These are phyloP conservation scores for Protomyctophum bolini DNA, from an alignment of 2,113 vertebrate genomes.

Conservation along the genomic window DNA sequence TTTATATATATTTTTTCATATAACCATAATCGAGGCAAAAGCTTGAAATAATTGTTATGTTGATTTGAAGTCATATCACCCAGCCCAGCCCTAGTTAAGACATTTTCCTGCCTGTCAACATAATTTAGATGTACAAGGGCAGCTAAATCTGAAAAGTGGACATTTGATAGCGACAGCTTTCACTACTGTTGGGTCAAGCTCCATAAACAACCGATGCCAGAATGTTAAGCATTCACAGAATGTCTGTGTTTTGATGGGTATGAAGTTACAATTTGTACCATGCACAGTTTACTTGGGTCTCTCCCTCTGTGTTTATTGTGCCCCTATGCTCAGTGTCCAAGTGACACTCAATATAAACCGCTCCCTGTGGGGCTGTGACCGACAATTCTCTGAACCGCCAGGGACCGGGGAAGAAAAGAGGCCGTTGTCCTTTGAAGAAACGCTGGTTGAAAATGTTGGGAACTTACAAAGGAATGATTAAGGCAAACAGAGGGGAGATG, in stretches of 20 bases:
- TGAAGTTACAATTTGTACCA: not conserved
- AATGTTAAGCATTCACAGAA: constrained; percentile 5
- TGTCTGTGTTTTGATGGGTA: not conserved
- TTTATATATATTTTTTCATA: too few species aligned
- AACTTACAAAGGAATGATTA: constrained; percentile 26
- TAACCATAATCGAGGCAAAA: too few species aligned
- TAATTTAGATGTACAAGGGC: too few species aligned
- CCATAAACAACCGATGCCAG: constrained; percentile 24
- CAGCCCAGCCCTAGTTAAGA: too few species aligned
- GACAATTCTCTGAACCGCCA: constrained; percentile 27
- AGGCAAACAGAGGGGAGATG: constrained; percentile 40
- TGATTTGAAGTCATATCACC: too few species aligned
- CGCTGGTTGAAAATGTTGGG: constrained; percentile 13
- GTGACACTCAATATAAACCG: constrained; percentile 34
- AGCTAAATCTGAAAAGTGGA: too few species aligned
- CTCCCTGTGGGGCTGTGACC: constrained; percentile 16
- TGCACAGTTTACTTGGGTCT: not conserved
- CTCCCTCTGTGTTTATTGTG: constrained; percentile 37
- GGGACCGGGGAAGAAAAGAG: constrained; percentile 10
- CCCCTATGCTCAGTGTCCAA: constrained; percentile 51
- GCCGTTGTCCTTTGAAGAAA: constrained; percentile 34
- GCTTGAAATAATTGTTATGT: too few species aligned
- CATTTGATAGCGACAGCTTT: too few species aligned
- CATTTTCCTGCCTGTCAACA: too few species aligned
- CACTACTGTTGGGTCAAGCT: constrained; percentile 10